Evolutionary conservation across 1,140 invertebrate species (phyloP).

Genomic region (Metopolophium dirhodum): DNA sequence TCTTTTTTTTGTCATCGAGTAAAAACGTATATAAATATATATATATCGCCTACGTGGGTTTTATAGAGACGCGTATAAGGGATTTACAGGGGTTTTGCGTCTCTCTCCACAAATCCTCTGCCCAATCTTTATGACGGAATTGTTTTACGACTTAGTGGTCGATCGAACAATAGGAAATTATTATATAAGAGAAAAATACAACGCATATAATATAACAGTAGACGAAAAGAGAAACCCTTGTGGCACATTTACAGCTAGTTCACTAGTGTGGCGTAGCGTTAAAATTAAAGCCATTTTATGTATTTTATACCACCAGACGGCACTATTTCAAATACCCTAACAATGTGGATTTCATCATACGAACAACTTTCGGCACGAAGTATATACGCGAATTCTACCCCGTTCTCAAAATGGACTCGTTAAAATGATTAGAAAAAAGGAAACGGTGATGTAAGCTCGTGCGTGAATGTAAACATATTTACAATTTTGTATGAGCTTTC

Average conservation of each 20-base stretch:
- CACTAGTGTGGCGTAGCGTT: background rate
- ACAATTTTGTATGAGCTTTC: background rate
- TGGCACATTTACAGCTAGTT: background rate
- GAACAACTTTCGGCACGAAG: background rate
- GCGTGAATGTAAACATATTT: background rate
- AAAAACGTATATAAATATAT: background rate
- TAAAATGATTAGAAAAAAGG: background rate
- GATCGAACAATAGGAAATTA: slow-evolving; percentile 35
- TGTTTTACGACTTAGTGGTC: slow-evolving; percentile 43
- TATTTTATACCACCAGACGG: background rate
- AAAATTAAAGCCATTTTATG: slow-evolving; percentile 10
- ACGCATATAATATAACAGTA: background rate
- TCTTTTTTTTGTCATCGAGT: background rate
- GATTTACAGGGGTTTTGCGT: slow-evolving; percentile 13
- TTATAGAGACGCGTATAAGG: background rate
- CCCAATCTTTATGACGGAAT: slow-evolving; percentile 16
- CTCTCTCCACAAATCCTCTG: background rate
- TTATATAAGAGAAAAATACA: background rate
- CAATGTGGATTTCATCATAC: background rate
- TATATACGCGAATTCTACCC: background rate
- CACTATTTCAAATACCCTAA: background rate
- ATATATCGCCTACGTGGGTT: background rate
- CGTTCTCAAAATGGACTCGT: background rate
- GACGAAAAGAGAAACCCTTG: background rate
- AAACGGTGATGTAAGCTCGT: background rate